Conservation (phyloP, 53 echinoderm and acorn worm genomes). For the Apostichopus leukothele region DNA sequence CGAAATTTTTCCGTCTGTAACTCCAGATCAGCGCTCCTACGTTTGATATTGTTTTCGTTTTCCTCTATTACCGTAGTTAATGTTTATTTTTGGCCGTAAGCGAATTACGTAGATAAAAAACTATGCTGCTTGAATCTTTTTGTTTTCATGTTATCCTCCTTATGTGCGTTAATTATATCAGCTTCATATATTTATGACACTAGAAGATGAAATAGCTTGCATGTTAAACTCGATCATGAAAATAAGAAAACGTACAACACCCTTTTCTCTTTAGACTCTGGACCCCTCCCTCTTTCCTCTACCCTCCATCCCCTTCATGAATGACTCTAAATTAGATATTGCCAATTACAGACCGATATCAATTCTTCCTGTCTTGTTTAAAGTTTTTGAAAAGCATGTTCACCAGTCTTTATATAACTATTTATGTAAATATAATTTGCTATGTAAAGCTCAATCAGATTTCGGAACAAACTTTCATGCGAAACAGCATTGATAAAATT, state of each 20-base stretch:
- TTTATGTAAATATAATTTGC: neutral
- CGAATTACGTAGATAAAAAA: no score
- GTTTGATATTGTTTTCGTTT: no score
- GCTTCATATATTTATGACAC: neutral
- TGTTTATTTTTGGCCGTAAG: no score
- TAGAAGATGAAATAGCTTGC: neutral
- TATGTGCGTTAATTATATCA: no score
- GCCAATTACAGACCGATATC: neutral
- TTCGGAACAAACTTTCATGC: conserved; percentile 12
- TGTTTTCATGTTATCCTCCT: no score
- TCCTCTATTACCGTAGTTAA: no score
- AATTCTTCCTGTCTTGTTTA: neutral
- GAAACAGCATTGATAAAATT: neutral
- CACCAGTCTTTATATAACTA: conserved; percentile 3
- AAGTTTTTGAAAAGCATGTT: conserved; percentile 4
- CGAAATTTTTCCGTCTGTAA: no score
- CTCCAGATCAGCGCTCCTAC: no score
- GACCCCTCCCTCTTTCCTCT: no score
- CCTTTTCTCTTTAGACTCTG: no score
- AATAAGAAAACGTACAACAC: no score
- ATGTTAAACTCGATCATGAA: neutral
- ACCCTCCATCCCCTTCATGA: neutral
- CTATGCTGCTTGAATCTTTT: no score
- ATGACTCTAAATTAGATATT: neutral
- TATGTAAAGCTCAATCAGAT: conserved; percentile 14